Evolutionary conservation across 2,113 vertebrate species (phyloP).

Genomic region (Argyrosomus japonicus): DNA sequence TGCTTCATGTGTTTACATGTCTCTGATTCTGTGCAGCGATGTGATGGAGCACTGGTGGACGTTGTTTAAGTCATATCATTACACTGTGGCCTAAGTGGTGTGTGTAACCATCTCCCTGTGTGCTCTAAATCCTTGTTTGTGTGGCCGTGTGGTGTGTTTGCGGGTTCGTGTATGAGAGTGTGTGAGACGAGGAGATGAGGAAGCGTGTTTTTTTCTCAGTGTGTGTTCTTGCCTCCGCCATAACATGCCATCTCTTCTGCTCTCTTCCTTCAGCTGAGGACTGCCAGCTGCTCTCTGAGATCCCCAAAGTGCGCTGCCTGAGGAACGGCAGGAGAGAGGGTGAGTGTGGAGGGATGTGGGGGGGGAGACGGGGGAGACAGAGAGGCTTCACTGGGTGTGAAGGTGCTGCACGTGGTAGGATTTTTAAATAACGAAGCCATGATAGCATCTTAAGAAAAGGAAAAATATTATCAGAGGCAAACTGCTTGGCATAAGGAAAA

Average conservation of each 20-base stretch:
- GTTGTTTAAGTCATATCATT: background rate
- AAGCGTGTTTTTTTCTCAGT: slow-evolving; percentile 28
- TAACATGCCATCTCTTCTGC: slow-evolving; percentile 59
- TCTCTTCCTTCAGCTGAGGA: slow-evolving; percentile 89
- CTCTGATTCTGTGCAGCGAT: slow-evolving; percentile 1
- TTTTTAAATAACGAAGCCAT: background rate
- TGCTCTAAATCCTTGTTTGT: background rate
- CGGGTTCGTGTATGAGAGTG: slow-evolving; percentile 33
- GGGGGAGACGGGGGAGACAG: background rate
- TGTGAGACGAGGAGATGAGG: slow-evolving; percentile 15
- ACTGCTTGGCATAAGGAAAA: background rate
- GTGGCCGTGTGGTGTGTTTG: slow-evolving; percentile 4
- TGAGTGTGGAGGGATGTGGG: slow-evolving; percentile 73
- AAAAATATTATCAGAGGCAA: background rate
- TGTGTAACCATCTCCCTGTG: slow-evolving; percentile 4
- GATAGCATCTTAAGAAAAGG: background rate
- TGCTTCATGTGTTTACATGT: slow-evolving; percentile 17
- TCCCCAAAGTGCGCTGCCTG: slow-evolving; percentile 95
- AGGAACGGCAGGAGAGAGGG: slow-evolving; percentile 93
- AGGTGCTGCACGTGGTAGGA: background rate
- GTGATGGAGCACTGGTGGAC: slow-evolving; percentile 9
- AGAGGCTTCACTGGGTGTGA: background rate
- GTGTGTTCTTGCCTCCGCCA: slow-evolving; percentile 36
- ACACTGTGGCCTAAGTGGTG: background rate
- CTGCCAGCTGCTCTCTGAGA: slow-evolving; percentile 95